phyloP scores from a whole-genome alignment of 2,888 invertebrate species.

The Glyphotaelius pellucidus region DNA sequence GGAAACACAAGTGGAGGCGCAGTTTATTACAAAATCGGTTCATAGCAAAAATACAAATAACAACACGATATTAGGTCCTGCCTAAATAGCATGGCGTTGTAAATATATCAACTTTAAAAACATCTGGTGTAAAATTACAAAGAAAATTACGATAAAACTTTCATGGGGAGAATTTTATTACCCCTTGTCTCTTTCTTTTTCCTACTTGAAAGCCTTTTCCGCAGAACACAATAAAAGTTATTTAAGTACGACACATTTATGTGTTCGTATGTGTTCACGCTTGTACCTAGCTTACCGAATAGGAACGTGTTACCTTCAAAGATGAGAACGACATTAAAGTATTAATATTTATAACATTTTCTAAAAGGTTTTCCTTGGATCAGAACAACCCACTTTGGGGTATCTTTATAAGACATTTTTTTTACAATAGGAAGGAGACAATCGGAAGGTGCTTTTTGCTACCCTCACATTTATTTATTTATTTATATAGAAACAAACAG shows the following conservation, averaged over 20 bases:
- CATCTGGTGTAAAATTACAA: conserved; percentile 55
- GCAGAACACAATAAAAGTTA: conserved; percentile 39
- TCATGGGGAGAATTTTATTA: conserved; percentile 39
- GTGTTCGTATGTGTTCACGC: neutral
- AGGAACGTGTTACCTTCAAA: conserved; percentile 2
- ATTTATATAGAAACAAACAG: no score
- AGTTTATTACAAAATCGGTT: no score
- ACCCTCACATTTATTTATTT: no score
- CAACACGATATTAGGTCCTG: neutral
- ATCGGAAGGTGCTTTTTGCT: neutral
- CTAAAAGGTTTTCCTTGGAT: conserved; percentile 2
- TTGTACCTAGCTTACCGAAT: neutral
- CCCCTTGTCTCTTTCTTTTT: conserved; percentile 34
- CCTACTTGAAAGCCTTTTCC: conserved; percentile 20
- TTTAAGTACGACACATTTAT: neutral
- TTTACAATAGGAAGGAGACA: neutral
- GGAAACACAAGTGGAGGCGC: no score
- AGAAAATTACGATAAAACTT: conserved; percentile 55
- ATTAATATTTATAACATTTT: neutral
- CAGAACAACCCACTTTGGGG: neutral
- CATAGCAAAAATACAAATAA: neutral
- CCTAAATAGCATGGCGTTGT: neutral
- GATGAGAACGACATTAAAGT: neutral
- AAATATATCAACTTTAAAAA: conserved; percentile 46
- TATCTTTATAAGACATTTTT: neutral